Percentiles rank a stretch among this genome's conserved stretches.
Conservation (phyloP, 2,113 vertebrate species). For the Phylloscopus whistleri region DNA sequence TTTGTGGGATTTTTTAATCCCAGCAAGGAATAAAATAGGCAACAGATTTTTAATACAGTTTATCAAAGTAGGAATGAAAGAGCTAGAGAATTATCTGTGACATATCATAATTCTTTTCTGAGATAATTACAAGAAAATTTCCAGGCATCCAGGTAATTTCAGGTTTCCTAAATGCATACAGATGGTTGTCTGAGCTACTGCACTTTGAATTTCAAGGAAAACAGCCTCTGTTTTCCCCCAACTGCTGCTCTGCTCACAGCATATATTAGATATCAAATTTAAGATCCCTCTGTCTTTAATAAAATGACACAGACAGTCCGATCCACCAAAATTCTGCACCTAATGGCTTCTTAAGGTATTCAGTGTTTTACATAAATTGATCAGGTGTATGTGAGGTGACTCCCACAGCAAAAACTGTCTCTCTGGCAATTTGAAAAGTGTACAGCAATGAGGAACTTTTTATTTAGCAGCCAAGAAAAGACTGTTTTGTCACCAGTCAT, state of each 20-base stretch:
- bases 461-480: not conserved
- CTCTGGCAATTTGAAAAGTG: not conserved
- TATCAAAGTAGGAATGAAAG: not conserved
- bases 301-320: not conserved
- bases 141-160: not conserved
- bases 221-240: not conserved
- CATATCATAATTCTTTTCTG: not conserved
- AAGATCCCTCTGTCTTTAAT: not conserved
- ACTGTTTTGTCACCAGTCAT: not conserved
- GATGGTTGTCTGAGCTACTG: not conserved
- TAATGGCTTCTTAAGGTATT: not conserved
- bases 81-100: not conserved
- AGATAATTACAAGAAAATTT: not conserved
- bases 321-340: not conserved
- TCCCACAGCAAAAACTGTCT: not conserved
- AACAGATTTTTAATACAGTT: not conserved
- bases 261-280: not conserved
- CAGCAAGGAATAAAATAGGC: not conserved
- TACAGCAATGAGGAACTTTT: not conserved
- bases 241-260: not conserved
- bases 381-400: not conserved
- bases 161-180: conserved; percentile 3
- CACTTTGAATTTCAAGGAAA: conserved; percentile 9
- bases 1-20: not conserved
- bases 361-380: not conserved